Conservation (phyloP, 2,113 vertebrate genomes). For the Lepidothrix coronata region DNA sequence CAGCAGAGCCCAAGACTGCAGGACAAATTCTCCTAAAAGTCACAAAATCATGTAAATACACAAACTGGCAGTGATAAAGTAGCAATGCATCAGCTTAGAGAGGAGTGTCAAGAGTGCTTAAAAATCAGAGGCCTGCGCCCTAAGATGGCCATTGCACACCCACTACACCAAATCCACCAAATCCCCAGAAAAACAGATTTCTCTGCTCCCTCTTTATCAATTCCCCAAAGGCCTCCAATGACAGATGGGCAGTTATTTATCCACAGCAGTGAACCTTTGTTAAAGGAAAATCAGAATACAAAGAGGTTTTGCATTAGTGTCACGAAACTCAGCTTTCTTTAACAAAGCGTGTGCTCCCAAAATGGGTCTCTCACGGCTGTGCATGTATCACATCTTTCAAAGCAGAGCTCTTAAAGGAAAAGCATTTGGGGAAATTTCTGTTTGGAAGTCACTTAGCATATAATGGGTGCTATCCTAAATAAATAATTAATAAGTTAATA, state of each 20-base stretch:
- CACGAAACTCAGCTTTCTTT: constrained; percentile 4
- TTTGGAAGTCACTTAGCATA: constrained; percentile 47
- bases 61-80: neutral
- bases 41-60: neutral
- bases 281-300: constrained; percentile 46
- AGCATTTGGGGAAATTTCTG: constrained; percentile 32
- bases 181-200: constrained; percentile 27
- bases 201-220: neutral
- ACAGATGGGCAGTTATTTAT: constrained; percentile 62
- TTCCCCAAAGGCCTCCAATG: constrained; percentile 28
- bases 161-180: constrained; percentile 1
- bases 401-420: constrained; percentile 27
- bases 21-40: neutral
- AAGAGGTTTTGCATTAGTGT: constrained; percentile 17
- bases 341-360: neutral
- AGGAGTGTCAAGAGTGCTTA: neutral
- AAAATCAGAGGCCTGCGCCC: neutral
- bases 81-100: neutral
- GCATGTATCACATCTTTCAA: neutral
- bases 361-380: neutral
- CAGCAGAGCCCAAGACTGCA: neutral
- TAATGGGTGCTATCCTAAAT: constrained; percentile 54
- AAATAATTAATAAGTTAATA: constrained; percentile 51
- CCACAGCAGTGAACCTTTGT: constrained; percentile 39
- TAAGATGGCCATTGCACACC: neutral